Conservation (phyloP, 2,888 invertebrate genomes). For the Cephus runcator region DNA sequence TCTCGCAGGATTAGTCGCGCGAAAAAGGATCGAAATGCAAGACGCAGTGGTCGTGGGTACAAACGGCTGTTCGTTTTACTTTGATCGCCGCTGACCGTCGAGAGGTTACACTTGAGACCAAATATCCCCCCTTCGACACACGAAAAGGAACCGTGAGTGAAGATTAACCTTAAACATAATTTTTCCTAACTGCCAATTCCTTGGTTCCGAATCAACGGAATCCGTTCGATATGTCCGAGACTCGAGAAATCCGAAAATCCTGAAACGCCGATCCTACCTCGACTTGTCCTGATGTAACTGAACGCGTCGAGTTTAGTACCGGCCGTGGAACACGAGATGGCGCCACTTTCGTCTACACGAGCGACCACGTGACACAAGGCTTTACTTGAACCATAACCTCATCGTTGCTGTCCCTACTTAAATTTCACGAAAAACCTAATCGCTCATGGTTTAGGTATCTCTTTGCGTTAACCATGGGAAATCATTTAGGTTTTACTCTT, state of each 20-base stretch:
- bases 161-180: neutral
- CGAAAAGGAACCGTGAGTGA: neutral
- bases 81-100: neutral
- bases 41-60: neutral
- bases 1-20: neutral
- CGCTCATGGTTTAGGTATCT: neutral
- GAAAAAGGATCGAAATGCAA: neutral
- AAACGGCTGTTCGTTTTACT: neutral
- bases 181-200: neutral
- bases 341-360: neutral
- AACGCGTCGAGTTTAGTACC: neutral
- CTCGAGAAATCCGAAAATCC: neutral
- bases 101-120: neutral
- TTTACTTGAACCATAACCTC: neutral
- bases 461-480: neutral
- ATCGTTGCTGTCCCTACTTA: neutral
- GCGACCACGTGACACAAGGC: neutral
- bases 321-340: neutral
- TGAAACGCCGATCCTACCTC: neutral
- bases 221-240: neutral
- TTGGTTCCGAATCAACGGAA: neutral
- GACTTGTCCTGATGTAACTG: neutral
- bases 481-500: slow-evolving; percentile 6
- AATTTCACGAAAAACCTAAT: neutral
- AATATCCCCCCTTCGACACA: neutral